phyloP scores from a whole-genome alignment of 2,888 invertebrate genomes.

The Synergus laeviventris region DNA sequence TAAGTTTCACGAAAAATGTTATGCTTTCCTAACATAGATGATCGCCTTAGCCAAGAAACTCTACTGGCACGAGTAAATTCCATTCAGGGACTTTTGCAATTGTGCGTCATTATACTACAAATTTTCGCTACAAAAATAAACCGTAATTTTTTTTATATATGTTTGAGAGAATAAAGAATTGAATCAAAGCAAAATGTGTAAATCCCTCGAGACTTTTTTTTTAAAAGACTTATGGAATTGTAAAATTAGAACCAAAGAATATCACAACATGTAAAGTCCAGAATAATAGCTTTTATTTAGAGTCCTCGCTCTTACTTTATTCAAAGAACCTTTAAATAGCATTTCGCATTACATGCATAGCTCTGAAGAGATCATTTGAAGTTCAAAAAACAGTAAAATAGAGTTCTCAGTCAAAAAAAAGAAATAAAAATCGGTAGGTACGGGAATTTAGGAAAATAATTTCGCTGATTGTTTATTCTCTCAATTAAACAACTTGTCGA shows the following conservation, averaged over 20 bases:
- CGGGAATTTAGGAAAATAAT: background rate
- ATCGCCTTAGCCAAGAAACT: background rate
- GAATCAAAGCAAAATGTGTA: background rate
- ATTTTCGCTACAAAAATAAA: background rate
- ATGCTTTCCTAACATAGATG: no score
- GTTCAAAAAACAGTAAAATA: background rate
- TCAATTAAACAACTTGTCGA: background rate
- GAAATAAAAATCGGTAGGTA: background rate
- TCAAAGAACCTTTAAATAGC: no score
- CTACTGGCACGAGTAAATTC: no score
- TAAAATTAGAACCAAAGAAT: background rate
- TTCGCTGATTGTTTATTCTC: background rate
- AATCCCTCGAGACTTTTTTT: background rate
- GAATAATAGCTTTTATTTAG: background rate
- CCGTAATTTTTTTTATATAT: no score
- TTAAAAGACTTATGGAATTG: background rate
- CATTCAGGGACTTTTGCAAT: background rate
- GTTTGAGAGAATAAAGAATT: no score
- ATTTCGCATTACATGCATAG: no score
- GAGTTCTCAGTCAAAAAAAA: background rate
- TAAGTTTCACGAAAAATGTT: background rate
- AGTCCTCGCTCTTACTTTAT: background rate
- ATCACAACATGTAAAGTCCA: background rate
- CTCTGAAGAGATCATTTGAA: background rate
- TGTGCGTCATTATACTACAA: background rate